Percentiles rank a stretch among this genome's conserved stretches.
Conservation (phyloP, 2,113 vertebrate genomes). For the Melierax canorus region DNA sequence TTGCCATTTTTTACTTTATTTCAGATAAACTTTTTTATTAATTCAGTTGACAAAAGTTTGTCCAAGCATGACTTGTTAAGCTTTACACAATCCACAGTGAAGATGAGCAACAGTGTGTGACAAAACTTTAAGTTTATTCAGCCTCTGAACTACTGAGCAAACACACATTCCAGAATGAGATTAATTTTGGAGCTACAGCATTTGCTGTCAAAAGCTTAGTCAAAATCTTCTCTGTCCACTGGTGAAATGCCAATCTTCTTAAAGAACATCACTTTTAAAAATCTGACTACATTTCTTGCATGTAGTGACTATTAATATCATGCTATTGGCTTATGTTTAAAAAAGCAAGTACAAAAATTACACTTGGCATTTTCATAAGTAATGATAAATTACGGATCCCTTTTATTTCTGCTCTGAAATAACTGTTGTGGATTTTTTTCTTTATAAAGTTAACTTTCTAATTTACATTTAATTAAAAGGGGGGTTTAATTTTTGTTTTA, state of each 20-base stretch:
- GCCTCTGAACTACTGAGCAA: slow-evolving; percentile 73
- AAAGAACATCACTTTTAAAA: not conserved
- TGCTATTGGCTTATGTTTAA: not conserved
- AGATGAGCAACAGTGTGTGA: slow-evolving; percentile 33
- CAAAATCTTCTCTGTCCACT: slow-evolving; percentile 67
- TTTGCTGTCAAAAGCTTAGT: slow-evolving; percentile 52
- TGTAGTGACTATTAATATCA: slow-evolving; percentile 19
- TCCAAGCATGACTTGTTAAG: slow-evolving; percentile 66
- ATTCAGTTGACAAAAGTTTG: slow-evolving; percentile 29
- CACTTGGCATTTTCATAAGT: not conserved
- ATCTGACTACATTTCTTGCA: slow-evolving; percentile 13
- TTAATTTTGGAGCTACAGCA: slow-evolving; percentile 48
- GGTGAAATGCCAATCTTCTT: slow-evolving; percentile 21
- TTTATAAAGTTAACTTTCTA: not conserved
- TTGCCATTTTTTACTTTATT: not conserved
- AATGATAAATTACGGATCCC: not conserved
- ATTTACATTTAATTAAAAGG: not conserved
- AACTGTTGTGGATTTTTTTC: not conserved
- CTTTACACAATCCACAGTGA: slow-evolving; percentile 45
- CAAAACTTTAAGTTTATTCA: slow-evolving; percentile 52
- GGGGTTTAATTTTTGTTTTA: not conserved
- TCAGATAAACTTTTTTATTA: not conserved
- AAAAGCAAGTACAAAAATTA: not conserved
- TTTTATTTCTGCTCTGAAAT: not conserved
- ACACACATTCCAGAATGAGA: slow-evolving; percentile 75